phyloP scores from a whole-genome alignment of 53 echinoderm and acorn worm genomes.

The Antedon mediterranea region DNA sequence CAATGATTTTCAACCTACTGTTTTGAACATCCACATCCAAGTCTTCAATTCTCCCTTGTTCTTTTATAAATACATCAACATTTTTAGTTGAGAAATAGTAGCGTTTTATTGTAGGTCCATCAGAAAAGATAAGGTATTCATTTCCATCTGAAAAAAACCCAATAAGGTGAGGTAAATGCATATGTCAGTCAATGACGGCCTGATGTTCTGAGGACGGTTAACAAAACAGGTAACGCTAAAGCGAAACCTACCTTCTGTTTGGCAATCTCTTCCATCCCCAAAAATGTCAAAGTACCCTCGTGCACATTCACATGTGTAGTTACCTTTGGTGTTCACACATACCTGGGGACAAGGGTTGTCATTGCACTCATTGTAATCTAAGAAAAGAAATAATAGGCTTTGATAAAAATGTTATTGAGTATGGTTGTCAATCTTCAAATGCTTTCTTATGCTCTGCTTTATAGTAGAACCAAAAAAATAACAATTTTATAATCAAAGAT shows the following conservation, averaged over 20 bases:
- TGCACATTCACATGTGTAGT: constrained; percentile 41
- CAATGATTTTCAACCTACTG: background rate
- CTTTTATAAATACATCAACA: background rate
- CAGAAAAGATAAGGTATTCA: background rate
- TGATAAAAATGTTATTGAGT: background rate
- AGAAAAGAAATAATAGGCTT: background rate
- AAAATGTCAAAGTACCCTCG: constrained; percentile 36
- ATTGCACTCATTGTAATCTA: constrained; percentile 75
- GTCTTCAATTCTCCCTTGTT: background rate
- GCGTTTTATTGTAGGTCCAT: background rate
- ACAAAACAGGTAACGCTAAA: too few species aligned
- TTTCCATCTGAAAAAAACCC: background rate
- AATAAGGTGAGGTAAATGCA: too few species aligned
- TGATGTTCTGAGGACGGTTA: too few species aligned
- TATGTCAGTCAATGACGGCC: too few species aligned
- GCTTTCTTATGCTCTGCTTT: too few species aligned
- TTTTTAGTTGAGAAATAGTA: background rate
- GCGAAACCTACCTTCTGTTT: constrained; percentile 35
- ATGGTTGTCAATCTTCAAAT: too few species aligned
- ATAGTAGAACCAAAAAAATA: too few species aligned
- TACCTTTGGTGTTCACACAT: constrained; percentile 63
- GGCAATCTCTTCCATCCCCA: constrained; percentile 27
- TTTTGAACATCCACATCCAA: background rate
- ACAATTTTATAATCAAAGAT: too few species aligned
- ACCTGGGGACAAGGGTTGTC: constrained; percentile 50